Conservation (phyloP, 2,888 invertebrate genomes). For the Cantharis nigra region DNA sequence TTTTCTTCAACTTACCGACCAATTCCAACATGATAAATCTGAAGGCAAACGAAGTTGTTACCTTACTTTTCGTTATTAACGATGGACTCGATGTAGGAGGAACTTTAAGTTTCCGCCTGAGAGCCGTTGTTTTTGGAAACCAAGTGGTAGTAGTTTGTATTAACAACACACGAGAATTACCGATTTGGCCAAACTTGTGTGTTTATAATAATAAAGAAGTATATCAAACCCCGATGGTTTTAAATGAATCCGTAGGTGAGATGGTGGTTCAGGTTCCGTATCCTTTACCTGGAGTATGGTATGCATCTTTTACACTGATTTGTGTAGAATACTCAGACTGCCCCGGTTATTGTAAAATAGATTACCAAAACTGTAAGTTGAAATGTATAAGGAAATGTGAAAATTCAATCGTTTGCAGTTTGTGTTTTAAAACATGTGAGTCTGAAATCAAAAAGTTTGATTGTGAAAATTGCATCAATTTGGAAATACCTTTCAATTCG, state of each 20-base stretch:
- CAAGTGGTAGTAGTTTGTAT: neutral
- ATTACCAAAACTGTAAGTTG: neutral
- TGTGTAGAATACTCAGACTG: neutral
- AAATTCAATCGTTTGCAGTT: neutral
- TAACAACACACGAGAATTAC: neutral
- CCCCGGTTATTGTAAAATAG: neutral
- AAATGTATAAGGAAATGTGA: neutral
- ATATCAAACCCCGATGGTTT: neutral
- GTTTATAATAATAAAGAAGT: neutral
- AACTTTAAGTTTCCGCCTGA: neutral
- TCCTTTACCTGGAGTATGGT: neutral
- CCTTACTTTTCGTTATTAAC: neutral
- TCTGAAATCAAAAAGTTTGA: neutral
- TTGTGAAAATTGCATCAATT: too few species aligned
- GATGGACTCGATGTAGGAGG: neutral
- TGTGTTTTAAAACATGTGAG: neutral
- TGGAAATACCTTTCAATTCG: too few species aligned
- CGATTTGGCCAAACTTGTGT: neutral
- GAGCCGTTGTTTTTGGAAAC: neutral
- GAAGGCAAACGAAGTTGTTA: neutral
- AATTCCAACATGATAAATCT: neutral
- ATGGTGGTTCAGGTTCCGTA: neutral
- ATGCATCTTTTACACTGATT: neutral
- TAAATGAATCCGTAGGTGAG: neutral
- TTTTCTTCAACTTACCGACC: neutral